Conservation (phyloP, 1,140 invertebrate genomes). For the Penaeus japonicus region DNA sequence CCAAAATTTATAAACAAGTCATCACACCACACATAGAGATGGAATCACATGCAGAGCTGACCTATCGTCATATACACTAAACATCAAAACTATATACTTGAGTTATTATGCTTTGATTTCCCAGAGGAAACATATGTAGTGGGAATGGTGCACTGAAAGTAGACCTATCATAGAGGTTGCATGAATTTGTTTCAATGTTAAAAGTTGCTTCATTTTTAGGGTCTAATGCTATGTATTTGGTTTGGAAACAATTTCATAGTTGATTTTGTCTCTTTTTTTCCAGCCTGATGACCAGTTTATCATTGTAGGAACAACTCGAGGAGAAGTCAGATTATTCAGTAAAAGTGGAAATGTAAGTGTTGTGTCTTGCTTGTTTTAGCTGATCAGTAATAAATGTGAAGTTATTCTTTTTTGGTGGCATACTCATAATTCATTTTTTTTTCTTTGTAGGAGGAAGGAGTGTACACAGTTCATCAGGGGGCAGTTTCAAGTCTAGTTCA, state of each 20-base stretch:
- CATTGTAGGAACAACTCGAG: slow-evolving; percentile 58
- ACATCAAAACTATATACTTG: no score
- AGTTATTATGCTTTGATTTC: no score
- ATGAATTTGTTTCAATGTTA: no score
- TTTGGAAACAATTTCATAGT: not conserved
- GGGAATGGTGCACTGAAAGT: no score
- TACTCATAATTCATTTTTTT: not conserved
- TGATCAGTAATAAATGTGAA: not conserved
- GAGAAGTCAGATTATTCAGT: slow-evolving; percentile 57
- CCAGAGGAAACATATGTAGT: no score
- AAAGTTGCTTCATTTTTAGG: no score
- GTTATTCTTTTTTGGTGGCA: slow-evolving; percentile 16
- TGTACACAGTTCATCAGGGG: slow-evolving; percentile 51
- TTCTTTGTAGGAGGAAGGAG: slow-evolving; percentile 47
- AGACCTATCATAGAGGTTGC: no score
- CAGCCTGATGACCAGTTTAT: slow-evolving; percentile 56
- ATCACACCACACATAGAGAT: no score
- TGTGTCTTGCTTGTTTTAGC: not conserved
- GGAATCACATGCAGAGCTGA: no score
- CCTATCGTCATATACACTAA: no score
- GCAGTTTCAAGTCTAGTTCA: slow-evolving; percentile 85
- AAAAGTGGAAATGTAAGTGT: slow-evolving; percentile 51
- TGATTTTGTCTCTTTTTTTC: slow-evolving; percentile 36
- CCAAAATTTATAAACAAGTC: no score
- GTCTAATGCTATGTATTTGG: no score